Base-by-base conservation (phyloP, 2,888 invertebrate species). In the Erynnis tages region DNA sequence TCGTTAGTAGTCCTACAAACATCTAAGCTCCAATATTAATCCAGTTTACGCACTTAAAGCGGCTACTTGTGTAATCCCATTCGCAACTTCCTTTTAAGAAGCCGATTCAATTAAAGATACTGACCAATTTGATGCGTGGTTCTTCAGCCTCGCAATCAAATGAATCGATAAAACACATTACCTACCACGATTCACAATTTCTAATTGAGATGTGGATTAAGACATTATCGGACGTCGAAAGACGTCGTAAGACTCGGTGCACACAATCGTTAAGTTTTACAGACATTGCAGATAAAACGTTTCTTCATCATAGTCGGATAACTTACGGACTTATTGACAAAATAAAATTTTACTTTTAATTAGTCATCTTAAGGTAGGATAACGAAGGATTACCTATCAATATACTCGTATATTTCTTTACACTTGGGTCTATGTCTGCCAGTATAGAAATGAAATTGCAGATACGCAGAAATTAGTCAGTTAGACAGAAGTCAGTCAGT, bases 91-190 rank as follows among this genome's bases (percentile, higher is more conserved):
- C 65, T 71, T 55, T 55, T 53, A 52, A 50, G 50, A 58, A 69
- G 63, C 68, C 66, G 65, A 68, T 67, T 64, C 64, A 70, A 73
- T 75, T 69, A 69, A 58, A 59, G 54, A 58, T 54, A 63, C 55
- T 54, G 55, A 46, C 57, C 53, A 52, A 65, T 60, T 61, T 58
- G 63, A 65, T 57, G 57, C 57, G 62, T 61, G 63, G 64, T 65
- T 66, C 66, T 59, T 66, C 65, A 61, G 56, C 67, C 60, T 66
- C 60, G 72, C 75, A 65, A 74, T 73, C 61, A 70, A 70, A 65
- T 38, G 40, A 50, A 60, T 58, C 61, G 68, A 73, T 74, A 71
- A 79, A 73, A 73, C 66, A 63, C 65, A 65, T 74, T 66, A 71
- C 58, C 47, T 66, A 71, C 58, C 47, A 61, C 58, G 57, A 65